Base-by-base conservation (phyloP, 2,113 vertebrate species). In the Naja naja region DNA sequence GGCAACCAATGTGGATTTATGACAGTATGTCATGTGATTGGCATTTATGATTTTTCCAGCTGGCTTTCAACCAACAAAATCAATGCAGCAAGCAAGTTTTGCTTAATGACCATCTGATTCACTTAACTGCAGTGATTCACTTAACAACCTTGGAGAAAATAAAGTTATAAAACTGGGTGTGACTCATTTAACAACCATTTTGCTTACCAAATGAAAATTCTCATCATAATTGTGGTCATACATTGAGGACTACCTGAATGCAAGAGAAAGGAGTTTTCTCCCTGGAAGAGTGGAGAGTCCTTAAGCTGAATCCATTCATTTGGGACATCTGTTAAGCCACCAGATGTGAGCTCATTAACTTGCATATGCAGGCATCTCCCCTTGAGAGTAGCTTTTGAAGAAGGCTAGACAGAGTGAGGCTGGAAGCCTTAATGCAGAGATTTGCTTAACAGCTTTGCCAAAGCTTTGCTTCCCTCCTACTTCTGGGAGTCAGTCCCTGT, bases 401-500 rank as follows among this genome's bases (percentile, higher is more conserved):
- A 5, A 4, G 30, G 39, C 64, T 8, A 5, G 52, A 5, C 2
- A 4, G 22, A 10, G 9, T 34, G 27, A n/a, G 27, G 49, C 23
- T 52, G n/a, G 49, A 53, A 20, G 25, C n/a, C 3, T 34, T 34
- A 47, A 20, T 7, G 56, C 56, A 60, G 60, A 34, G 12, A 10
- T 43, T 53, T 54, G 39, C 25, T 43, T 22, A 9, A 7, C 1
- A 8, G 12, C 30, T 45, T 43, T n/a, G 49, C 0, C 18, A 22
- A n/a, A 49, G 12, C 74, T 22, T 23, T 53, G n/a, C 87, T 30
- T 52, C 64, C 64, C 53, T 58, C 30, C 81, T 52, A 55, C 45
- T 60, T 89, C 91, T 69, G 88, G 74, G 88, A 94, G 34, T 5
- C 25, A 87, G 64, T 92, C 54, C 88, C 25, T 30, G 39, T 89